phyloP scores from a whole-genome alignment of 2,113 vertebrate species.

The Alosa alosa region DNA sequence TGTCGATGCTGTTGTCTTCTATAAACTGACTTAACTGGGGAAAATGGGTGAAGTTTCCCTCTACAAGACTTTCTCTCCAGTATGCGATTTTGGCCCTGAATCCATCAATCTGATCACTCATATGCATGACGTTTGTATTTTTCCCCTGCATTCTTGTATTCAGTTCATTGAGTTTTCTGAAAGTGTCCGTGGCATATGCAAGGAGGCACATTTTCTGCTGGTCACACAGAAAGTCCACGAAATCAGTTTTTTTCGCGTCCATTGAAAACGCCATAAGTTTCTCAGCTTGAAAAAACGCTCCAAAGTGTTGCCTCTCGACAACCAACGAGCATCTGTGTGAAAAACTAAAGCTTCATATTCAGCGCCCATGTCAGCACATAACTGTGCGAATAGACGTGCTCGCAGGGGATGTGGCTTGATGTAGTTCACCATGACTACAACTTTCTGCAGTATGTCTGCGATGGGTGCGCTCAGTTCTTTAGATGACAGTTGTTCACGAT shows the following conservation, averaged over 20 bases:
- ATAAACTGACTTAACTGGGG: background rate
- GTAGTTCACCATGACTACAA: background rate
- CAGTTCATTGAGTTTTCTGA: background rate
- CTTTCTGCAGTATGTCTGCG: background rate
- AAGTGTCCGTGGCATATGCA: background rate
- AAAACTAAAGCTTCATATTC: background rate
- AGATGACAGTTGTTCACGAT: constrained; percentile 11
- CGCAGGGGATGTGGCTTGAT: background rate
- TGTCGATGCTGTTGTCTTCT: background rate
- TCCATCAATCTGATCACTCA: background rate
- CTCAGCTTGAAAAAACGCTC: background rate
- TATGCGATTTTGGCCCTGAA: background rate
- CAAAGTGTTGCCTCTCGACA: background rate
- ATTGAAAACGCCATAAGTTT: background rate
- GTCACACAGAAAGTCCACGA: constrained; percentile 20
- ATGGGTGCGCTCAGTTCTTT: background rate
- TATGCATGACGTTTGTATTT: background rate
- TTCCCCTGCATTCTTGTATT: background rate
- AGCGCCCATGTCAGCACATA: background rate
- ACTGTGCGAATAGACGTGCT: background rate
- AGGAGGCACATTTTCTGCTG: constrained; percentile 29
- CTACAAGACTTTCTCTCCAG: background rate
- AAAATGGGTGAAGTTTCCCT: background rate
- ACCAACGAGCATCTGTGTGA: background rate
- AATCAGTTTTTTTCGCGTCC: background rate